A percentile compares a stretch with the other conserved stretches of the same genome.
Conservation (phyloP, 1,140 invertebrate genomes). For the Drosophila obscura region DNA sequence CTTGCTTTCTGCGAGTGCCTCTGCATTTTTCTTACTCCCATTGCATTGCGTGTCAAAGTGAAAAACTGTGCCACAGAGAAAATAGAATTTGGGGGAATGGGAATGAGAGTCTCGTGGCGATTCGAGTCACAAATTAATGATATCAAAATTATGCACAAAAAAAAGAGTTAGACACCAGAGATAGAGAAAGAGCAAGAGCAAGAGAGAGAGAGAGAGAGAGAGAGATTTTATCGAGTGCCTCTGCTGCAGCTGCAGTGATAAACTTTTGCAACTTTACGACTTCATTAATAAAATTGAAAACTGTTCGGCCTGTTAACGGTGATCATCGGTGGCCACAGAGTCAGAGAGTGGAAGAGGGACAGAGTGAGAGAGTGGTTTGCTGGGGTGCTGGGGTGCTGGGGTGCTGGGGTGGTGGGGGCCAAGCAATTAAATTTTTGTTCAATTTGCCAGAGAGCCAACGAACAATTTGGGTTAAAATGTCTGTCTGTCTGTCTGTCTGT, state of each 20-base stretch:
- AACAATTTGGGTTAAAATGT: constrained; percentile 43
- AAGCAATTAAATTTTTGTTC: constrained; percentile 45
- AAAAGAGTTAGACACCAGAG: constrained; percentile 1
- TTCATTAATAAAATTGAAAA: constrained; percentile 46
- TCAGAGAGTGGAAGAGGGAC: too few species aligned
- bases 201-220: background rate
- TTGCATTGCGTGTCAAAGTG: constrained; percentile 20
- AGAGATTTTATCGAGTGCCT: background rate
- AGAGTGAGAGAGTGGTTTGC: constrained; percentile 1
- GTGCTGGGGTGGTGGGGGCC: too few species aligned
- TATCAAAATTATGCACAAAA: constrained; percentile 37
- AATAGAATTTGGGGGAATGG: constrained; percentile 18
- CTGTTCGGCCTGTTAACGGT: constrained; percentile 12
- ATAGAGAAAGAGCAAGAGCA: background rate
- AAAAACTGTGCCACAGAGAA: constrained; percentile 15
- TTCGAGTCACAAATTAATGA: constrained; percentile 42
- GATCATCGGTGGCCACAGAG: background rate
- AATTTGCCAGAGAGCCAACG: constrained; percentile 6
- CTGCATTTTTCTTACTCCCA: background rate
- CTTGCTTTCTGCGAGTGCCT: background rate
- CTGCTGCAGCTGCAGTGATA: constrained; percentile 40
- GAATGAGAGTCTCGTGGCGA: constrained; percentile 15
- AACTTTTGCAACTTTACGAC: constrained; percentile 43
- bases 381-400: too few species aligned
- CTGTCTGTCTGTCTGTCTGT: background rate